Conservation (phyloP, 2,888 invertebrate genomes). For the Hirtodrosophila duncani region DNA sequence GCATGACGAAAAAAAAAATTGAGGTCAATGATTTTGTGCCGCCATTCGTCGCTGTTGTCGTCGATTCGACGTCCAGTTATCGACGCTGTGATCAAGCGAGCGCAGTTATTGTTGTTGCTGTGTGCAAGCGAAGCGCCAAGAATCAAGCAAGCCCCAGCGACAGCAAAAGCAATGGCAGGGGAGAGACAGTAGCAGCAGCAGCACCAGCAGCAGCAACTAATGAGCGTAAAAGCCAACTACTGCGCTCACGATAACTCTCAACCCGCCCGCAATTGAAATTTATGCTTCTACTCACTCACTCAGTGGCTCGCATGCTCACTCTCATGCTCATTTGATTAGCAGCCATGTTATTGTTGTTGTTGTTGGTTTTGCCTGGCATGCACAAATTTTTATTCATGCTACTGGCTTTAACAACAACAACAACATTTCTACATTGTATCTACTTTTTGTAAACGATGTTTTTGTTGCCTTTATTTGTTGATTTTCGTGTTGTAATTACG, state of each 20-base stretch:
- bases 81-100: slow-evolving; percentile 57
- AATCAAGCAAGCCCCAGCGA: slow-evolving; percentile 23
- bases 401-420: slow-evolving; percentile 19
- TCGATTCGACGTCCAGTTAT: slow-evolving; percentile 40
- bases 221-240: slow-evolving; percentile 37
- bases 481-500: slow-evolving; percentile 40
- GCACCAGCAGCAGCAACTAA: slow-evolving; percentile 25
- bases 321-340: slow-evolving; percentile 43
- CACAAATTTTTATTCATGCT: slow-evolving; percentile 38
- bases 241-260: not conserved
- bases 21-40: slow-evolving; percentile 71
- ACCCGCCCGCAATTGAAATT: slow-evolving; percentile 2
- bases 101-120: slow-evolving; percentile 46
- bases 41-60: slow-evolving; percentile 33
- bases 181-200: slow-evolving; percentile 9
- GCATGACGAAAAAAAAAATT: slow-evolving; percentile 66
- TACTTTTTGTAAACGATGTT: slow-evolving; percentile 50
- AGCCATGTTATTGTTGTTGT: slow-evolving; percentile 27
- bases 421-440: slow-evolving; percentile 60
- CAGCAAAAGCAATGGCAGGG: not conserved
- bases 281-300: not conserved
- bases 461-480: slow-evolving; percentile 22
- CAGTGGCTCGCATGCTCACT: slow-evolving; percentile 8
- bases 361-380: slow-evolving; percentile 27
- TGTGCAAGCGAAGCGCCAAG: slow-evolving; percentile 40